phyloP scores from a whole-genome alignment of 2,797 vertebrate genomes.

The Cottoperca gobio region DNA sequence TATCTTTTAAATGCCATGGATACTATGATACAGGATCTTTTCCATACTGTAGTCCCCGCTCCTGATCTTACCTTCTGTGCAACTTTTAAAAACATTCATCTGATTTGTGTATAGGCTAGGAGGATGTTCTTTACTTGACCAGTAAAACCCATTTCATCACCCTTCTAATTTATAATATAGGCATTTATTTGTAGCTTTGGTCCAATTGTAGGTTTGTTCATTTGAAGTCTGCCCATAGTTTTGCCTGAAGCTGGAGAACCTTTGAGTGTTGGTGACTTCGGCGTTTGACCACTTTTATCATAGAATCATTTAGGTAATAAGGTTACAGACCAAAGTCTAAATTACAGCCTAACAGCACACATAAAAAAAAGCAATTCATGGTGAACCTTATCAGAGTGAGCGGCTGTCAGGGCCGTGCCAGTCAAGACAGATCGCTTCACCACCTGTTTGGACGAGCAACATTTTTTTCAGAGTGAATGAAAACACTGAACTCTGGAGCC shows the following conservation, averaged over 20 bases:
- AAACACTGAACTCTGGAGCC: constrained; percentile 36
- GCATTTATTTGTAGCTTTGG: background rate
- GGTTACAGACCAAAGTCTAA: background rate
- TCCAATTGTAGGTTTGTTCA: background rate
- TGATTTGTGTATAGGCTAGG: background rate
- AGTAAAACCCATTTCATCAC: background rate
- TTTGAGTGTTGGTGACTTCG: background rate
- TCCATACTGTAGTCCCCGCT: background rate
- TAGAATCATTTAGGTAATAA: background rate
- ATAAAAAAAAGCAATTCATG: background rate
- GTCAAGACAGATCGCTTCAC: constrained; percentile 34
- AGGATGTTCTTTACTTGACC: background rate
- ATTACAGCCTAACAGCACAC: background rate
- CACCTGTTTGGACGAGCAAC: constrained; percentile 64
- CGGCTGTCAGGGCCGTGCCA: background rate
- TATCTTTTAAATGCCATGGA: too few relatives aligned
- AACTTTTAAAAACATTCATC: background rate
- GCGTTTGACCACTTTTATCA: background rate
- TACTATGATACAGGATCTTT: background rate
- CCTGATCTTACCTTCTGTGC: background rate
- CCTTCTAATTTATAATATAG: background rate
- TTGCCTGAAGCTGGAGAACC: background rate
- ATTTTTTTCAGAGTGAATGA: constrained; percentile 42
- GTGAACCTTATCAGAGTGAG: constrained; percentile 11
- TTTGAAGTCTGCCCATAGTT: background rate